A percentile compares a stretch with the other conserved stretches of the same genome.
Conservation (phyloP, 2,113 vertebrate species). For the Zeus faber region DNA sequence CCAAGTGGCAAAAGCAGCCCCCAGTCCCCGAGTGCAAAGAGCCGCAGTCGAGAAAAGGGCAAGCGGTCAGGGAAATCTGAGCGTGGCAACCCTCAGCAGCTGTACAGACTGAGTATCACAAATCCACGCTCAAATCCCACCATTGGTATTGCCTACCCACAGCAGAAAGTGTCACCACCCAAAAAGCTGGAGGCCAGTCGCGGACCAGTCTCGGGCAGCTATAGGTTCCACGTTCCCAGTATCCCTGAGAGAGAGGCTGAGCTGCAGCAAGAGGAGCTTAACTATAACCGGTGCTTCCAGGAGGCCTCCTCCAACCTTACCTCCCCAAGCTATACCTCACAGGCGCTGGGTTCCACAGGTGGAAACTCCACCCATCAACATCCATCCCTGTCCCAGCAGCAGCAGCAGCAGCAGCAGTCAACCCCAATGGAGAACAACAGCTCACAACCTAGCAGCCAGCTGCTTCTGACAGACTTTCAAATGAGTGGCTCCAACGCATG, state of each 20-base stretch:
- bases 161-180: constrained; percentile 80
- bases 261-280: constrained; percentile 78
- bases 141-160: constrained; percentile 85
- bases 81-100: constrained; percentile 80
- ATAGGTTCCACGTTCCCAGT: constrained; percentile 80
- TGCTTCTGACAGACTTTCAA: constrained; percentile 82
- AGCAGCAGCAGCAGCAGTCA: constrained; percentile 54
- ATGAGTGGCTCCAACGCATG: constrained; percentile 75
- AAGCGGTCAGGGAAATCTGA: constrained; percentile 78
- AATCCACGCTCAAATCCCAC: constrained; percentile 79
- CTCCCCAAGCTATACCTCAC: constrained; percentile 89
- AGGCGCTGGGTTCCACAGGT: constrained; percentile 65
- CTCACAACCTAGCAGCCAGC: constrained; percentile 71
- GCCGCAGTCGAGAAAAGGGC: constrained; percentile 72
- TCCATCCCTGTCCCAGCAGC: constrained; percentile 62
- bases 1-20: constrained; percentile 74
- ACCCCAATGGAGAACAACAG: constrained; percentile 66
- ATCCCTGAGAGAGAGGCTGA: constrained; percentile 77
- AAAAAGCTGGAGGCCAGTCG: constrained; percentile 77
- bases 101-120: constrained; percentile 82
- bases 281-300: constrained; percentile 80
- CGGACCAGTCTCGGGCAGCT: constrained; percentile 72
- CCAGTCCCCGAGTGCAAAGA: constrained; percentile 79
- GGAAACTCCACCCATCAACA: constrained; percentile 64
- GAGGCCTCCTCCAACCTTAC: constrained; percentile 78